A percentile compares a stretch with the other conserved stretches of the same genome.
Evolutionary conservation across 1,140 invertebrate species (phyloP).

Genomic region (Wasmannia auropunctata): DNA sequence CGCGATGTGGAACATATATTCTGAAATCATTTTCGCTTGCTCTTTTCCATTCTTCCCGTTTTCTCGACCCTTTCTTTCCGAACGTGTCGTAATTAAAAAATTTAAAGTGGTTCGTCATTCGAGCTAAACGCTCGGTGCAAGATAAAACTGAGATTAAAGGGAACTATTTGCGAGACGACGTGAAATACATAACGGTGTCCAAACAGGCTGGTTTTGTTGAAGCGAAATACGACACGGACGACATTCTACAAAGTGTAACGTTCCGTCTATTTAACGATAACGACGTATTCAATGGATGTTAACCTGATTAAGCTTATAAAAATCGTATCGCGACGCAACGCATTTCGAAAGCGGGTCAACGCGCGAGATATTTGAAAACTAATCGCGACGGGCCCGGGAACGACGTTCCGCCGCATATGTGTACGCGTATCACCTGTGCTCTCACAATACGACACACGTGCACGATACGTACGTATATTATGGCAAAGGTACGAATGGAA

Average conservation of each 20-base stretch:
- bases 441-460: slow-evolving; percentile 18
- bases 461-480: too few species aligned
- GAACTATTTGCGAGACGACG: too few species aligned
- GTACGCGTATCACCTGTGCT: slow-evolving; percentile 12
- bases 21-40: too few species aligned
- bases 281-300: background rate
- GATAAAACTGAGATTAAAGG: too few species aligned
- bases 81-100: too few species aligned
- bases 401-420: background rate
- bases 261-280: background rate
- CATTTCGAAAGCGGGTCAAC: slow-evolving; percentile 34
- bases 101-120: too few species aligned
- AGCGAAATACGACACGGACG: background rate
- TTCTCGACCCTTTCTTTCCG: too few species aligned
- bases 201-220: background rate
- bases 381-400: background rate
- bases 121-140: too few species aligned
- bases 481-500: slow-evolving; percentile 60
- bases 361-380: slow-evolving; percentile 38
- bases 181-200: too few species aligned
- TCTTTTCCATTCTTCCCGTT: too few species aligned
- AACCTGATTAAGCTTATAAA: background rate
- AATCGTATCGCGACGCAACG: background rate
- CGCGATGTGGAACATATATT: too few species aligned
- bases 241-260: background rate